Percentiles rank a stretch among this genome's conserved stretches.
These are phyloP conservation scores for Umimayanthus kanabou DNA, from an alignment of 92 coral and sea anemone genomes.

Conservation along the genomic window DNA sequence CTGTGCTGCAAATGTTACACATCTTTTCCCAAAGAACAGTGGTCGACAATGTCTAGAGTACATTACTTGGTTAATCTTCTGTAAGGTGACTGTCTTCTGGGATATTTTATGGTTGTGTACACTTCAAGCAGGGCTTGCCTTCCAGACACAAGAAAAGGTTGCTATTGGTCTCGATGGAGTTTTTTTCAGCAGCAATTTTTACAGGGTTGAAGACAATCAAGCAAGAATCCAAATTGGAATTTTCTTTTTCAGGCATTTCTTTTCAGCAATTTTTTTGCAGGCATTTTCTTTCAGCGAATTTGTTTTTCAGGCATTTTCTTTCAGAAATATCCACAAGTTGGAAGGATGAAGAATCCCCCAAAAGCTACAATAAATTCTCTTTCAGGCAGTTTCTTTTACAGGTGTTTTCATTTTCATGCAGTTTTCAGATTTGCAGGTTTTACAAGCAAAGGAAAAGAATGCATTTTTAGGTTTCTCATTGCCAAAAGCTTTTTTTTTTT, in stretches of 20 bases:
- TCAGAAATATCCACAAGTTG: constrained; percentile 18
- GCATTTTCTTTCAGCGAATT: constrained; percentile 32
- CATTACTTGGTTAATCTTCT: neutral
- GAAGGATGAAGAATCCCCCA: constrained; percentile 9
- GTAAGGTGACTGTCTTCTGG: constrained; percentile 1
- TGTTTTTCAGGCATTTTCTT: constrained; percentile 32
- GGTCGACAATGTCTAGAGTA: neutral
- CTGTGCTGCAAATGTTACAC: neutral
- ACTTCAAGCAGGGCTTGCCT: constrained; percentile 44
- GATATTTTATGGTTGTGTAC: constrained; percentile 18
- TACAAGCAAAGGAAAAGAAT: neutral
- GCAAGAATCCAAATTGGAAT: constrained; percentile 23
- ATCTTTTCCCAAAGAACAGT: neutral
- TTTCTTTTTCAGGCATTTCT: constrained; percentile 26
- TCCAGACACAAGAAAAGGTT: constrained; percentile 42
- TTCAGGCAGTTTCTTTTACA: constrained; percentile 26
- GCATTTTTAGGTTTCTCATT: neutral
- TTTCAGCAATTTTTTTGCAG: constrained; percentile 37
- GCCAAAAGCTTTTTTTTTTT: neutral
- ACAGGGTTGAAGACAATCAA: constrained; percentile 35
- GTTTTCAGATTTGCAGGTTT: constrained; percentile 4
- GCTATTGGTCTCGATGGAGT: constrained; percentile 19
- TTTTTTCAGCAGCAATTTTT: constrained; percentile 33
- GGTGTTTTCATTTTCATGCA: constrained; percentile 1
- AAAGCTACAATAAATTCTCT: neutral